phyloP scores from a whole-genome alignment of 2,888 invertebrate genomes.

The Nephrotoma appendiculata region DNA sequence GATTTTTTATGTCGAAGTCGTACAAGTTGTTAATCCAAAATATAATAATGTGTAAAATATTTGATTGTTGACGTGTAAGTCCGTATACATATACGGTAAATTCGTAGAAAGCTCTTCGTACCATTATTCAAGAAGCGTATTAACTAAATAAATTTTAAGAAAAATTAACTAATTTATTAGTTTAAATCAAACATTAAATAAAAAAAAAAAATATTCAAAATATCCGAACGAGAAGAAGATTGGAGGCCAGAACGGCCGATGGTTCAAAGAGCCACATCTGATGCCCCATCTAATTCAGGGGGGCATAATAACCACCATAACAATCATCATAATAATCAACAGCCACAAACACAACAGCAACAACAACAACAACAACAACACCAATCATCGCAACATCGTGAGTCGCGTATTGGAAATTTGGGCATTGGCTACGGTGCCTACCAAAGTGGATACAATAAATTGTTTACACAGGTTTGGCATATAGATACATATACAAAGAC shows the following conservation, averaged over 20 bases:
- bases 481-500: neutral
- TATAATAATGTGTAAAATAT: neutral
- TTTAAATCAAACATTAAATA: neutral
- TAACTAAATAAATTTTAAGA: too few relatives aligned
- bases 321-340: neutral
- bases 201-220: neutral
- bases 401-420: conserved; percentile 32
- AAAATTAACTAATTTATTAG: neutral
- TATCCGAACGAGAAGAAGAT: conserved; percentile 25
- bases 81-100: neutral
- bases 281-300: conserved; percentile 30
- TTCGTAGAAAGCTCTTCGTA: neutral
- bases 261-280: conserved; percentile 34
- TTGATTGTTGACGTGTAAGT: neutral
- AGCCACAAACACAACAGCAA: neutral
- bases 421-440: conserved; percentile 29
- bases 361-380: neutral
- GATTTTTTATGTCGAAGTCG: neutral
- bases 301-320: conserved; percentile 14
- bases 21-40: neutral
- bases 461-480: conserved; percentile 30
- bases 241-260: conserved; percentile 34
- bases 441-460: conserved; percentile 34
- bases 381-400: conserved; percentile 21
- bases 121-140: neutral